These are phyloP conservation scores for Tridacna crocea DNA, from an alignment of 2,888 invertebrate species.

Conservation along the genomic window DNA sequence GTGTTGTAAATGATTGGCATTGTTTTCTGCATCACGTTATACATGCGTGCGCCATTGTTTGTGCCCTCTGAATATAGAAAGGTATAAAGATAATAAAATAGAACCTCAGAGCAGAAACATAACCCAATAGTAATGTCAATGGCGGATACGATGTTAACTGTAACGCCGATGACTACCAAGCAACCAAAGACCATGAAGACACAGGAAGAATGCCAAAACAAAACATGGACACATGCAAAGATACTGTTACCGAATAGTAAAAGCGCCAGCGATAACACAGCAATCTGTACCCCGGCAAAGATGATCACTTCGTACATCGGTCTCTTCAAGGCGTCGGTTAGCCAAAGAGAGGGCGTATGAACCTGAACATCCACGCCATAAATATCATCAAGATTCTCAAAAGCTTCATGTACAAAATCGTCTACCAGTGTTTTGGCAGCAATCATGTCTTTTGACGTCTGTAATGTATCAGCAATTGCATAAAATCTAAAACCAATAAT, in stretches of 20 bases:
- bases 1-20: slow-evolving; percentile 44
- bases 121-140: slow-evolving; percentile 31
- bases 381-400: slow-evolving; percentile 38
- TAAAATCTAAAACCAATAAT: slow-evolving; percentile 44
- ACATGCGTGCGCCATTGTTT: slow-evolving; percentile 30
- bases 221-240: slow-evolving; percentile 18
- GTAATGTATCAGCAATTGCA: slow-evolving; percentile 28
- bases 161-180: slow-evolving; percentile 37
- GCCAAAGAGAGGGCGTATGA: slow-evolving; percentile 43
- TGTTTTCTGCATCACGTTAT: slow-evolving; percentile 37
- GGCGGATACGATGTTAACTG: slow-evolving; percentile 42
- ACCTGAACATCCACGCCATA: slow-evolving; percentile 28
- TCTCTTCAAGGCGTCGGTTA: slow-evolving; percentile 42
- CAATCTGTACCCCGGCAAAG: slow-evolving; percentile 39
- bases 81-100: slow-evolving; percentile 30
- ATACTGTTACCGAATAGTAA: slow-evolving; percentile 30
- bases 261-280: slow-evolving; percentile 5
- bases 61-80: slow-evolving; percentile 41
- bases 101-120: slow-evolving; percentile 34
- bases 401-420: slow-evolving; percentile 32
- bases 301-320: slow-evolving; percentile 44
- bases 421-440: slow-evolving; percentile 28
- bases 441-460: slow-evolving; percentile 40
- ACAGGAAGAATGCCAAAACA: slow-evolving; percentile 39
- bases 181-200: slow-evolving; percentile 33